Percentiles rank a stretch among this genome's conserved stretches.
Conservation (phyloP, 2,888 invertebrate species). For the Eristalinus sepulchralis region DNA sequence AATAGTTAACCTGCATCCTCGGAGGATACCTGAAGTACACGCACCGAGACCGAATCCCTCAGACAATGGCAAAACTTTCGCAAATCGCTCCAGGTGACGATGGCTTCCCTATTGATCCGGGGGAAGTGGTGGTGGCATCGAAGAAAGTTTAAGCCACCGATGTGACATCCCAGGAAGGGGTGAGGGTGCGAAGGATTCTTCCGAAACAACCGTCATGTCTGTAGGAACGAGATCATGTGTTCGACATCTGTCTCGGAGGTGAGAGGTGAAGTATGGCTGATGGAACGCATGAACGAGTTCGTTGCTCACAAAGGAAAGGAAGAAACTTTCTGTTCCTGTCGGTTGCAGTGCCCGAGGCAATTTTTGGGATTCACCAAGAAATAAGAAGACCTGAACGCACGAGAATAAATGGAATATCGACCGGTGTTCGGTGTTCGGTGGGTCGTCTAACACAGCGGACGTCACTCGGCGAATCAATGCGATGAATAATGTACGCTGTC, state of each 20-base stretch:
- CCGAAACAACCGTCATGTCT: background rate
- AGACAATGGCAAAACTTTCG: background rate
- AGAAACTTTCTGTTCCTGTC: background rate
- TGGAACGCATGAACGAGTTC: background rate
- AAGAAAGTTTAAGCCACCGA: background rate
- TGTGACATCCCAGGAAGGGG: background rate
- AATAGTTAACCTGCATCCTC: background rate
- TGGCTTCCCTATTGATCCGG: background rate
- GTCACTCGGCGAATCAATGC: background rate
- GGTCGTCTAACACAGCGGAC: background rate
- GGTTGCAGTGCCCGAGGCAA: background rate
- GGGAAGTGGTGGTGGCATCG: background rate
- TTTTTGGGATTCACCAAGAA: background rate
- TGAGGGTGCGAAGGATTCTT: background rate
- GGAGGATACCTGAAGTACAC: background rate
- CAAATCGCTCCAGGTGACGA: background rate
- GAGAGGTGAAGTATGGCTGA: background rate
- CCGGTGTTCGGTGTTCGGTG: background rate
- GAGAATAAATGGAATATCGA: background rate
- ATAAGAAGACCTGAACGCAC: background rate
- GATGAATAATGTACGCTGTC: background rate
- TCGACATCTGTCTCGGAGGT: background rate
- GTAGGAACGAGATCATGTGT: background rate
- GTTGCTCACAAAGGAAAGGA: background rate
- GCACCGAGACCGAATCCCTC: background rate